Conservation (phyloP, 2,113 vertebrate species). For the Eubucco bourcierii region DNA sequence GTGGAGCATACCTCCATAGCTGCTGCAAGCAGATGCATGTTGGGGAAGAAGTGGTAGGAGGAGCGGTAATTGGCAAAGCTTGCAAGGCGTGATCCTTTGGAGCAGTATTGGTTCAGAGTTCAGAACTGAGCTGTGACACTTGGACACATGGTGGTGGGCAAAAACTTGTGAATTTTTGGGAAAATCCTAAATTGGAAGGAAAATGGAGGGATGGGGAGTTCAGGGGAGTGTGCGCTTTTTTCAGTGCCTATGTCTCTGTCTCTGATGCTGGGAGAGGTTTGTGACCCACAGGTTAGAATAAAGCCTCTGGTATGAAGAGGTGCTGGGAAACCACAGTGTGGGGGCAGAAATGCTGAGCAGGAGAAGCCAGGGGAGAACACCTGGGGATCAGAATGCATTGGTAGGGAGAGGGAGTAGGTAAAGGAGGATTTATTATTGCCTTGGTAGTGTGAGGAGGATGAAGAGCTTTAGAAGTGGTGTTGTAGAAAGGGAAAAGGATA, state of each 20-base stretch:
- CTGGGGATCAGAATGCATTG: not conserved
- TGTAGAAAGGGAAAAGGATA: not conserved
- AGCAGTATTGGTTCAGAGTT: not conserved
- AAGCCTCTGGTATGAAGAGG: not conserved
- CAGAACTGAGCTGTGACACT: not conserved
- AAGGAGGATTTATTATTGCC: not conserved
- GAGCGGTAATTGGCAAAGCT: not conserved
- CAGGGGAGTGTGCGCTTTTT: not conserved
- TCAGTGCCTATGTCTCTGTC: not conserved
- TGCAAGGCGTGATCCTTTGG: not conserved
- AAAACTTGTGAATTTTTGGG: not conserved
- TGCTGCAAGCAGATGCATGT: not conserved
- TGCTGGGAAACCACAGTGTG: accelerated
- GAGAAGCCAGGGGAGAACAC: not conserved
- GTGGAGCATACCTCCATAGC: not conserved
- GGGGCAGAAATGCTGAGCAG: not conserved
- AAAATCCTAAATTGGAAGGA: not conserved
- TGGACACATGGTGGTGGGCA: not conserved
- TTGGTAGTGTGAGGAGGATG: not conserved
- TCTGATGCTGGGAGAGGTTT: not conserved
- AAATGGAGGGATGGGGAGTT: not conserved
- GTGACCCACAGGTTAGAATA: not conserved
- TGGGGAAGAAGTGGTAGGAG: not conserved
- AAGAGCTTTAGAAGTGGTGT: not conserved
- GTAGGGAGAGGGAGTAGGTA: not conserved